A percentile compares a stretch with the other conserved stretches of the same genome.
Evolutionary conservation across 1,140 invertebrate genomes (phyloP).

Genomic region (Lethocerus indicus): DNA sequence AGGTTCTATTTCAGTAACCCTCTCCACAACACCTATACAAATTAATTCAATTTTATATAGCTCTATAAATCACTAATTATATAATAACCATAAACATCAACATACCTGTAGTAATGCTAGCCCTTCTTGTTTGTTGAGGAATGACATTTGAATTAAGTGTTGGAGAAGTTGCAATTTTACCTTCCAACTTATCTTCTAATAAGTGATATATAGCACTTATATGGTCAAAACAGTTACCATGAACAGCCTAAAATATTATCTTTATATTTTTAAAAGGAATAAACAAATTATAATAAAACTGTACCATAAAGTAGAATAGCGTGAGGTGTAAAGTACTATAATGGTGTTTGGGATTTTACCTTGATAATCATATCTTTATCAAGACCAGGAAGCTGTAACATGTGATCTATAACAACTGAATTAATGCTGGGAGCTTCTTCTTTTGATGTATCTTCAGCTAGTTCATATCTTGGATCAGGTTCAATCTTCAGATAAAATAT

Average conservation of each 20-base stretch:
- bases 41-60: slow-evolving; percentile 1
- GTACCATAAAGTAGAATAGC: background rate
- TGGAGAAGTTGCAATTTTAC: slow-evolving; percentile 25
- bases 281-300: background rate
- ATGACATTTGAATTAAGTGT: slow-evolving; percentile 12
- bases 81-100: slow-evolving; percentile 2
- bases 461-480: slow-evolving; percentile 9
- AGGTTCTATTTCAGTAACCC: slow-evolving; percentile 13
- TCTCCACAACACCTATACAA: slow-evolving; percentile 25
- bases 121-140: slow-evolving; percentile 24
- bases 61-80: background rate
- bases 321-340: background rate
- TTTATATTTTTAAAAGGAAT: background rate
- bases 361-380: slow-evolving; percentile 51
- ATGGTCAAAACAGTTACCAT: slow-evolving; percentile 80
- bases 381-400: slow-evolving; percentile 63
- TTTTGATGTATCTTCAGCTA: slow-evolving; percentile 7
- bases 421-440: slow-evolving; percentile 24
- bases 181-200: slow-evolving; percentile 59
- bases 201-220: slow-evolving; percentile 94
- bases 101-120: slow-evolving; percentile 45
- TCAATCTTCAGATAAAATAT: too few species aligned
- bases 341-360: slow-evolving; percentile 23
- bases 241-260: slow-evolving; percentile 46
- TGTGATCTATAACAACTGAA: slow-evolving; percentile 54